These are phyloP conservation scores for Ursus arctos DNA, from an alignment of 2,113 vertebrate species.

Conservation along the genomic window DNA sequence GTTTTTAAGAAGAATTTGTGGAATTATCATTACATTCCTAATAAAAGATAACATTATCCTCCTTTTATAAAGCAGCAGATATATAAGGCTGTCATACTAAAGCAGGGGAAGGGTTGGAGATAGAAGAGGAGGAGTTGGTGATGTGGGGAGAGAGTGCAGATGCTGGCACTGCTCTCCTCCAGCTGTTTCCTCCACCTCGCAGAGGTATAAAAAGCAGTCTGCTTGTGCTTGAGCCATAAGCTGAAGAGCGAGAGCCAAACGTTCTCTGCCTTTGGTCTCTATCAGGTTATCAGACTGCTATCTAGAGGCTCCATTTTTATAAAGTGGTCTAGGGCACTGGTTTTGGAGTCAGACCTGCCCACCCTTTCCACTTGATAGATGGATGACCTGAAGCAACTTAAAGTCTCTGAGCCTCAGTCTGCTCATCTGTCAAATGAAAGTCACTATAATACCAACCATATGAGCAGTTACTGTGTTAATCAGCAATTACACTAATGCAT, in stretches of 20 bases:
- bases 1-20: background rate
- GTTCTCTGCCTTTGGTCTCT: background rate
- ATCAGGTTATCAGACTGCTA: background rate
- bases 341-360: background rate
- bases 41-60: background rate
- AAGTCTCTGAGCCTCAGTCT: background rate
- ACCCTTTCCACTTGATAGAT: background rate
- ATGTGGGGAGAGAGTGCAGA: background rate
- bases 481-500: background rate
- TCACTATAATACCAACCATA: background rate
- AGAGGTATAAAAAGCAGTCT: background rate
- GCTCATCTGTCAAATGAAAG: background rate
- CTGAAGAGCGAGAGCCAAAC: background rate
- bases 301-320: background rate
- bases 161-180: background rate
- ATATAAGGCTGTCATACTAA: background rate
- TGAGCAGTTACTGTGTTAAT: background rate
- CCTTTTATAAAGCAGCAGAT: background rate
- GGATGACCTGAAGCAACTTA: background rate
- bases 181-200: background rate
- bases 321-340: background rate
- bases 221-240: background rate
- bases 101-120: background rate
- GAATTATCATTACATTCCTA: background rate
- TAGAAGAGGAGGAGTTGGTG: background rate